A percentile compares a stretch with the other conserved stretches of the same genome.
Conservation (phyloP, 2,113 vertebrate species). For the Globicephala melas region DNA sequence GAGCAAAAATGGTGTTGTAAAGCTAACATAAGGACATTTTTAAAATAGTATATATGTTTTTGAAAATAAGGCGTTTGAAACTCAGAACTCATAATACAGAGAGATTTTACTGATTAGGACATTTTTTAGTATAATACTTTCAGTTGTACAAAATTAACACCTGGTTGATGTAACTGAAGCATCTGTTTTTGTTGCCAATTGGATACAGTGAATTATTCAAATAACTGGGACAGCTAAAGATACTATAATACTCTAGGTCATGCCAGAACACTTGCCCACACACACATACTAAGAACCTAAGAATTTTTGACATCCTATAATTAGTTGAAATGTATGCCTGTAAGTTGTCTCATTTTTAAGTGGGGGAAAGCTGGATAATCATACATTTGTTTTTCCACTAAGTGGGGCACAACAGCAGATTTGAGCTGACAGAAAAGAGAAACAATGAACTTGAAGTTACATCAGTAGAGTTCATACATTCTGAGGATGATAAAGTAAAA, state of each 20-base stretch:
- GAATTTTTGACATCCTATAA: not conserved
- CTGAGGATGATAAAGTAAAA: not conserved
- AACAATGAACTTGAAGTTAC: not conserved
- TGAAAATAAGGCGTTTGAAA: not conserved
- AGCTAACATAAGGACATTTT: not conserved
- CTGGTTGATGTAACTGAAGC: conserved; percentile 2
- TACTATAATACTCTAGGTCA: not conserved
- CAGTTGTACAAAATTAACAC: not conserved
- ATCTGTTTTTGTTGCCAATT: conserved; percentile 22
- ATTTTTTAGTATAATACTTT: not conserved
- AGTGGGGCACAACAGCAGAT: not conserved
- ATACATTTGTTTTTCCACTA: not conserved
- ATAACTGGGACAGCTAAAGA: conserved; percentile 32
- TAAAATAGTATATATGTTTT: not conserved
- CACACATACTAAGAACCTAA: not conserved
- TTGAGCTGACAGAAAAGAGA: not conserved
- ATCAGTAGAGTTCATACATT: not conserved
- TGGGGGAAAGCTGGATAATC: not conserved
- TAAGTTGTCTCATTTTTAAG: not conserved
- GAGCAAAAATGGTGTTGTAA: not conserved
- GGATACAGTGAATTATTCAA: not conserved
- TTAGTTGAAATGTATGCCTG: conserved; percentile 20
- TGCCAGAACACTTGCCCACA: not conserved
- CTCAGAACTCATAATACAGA: not conserved
- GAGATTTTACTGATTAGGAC: not conserved